Evolutionary conservation across 1,140 invertebrate species (phyloP), one percentile per base, ranked within the genome.

Genomic region (Neoseiulus cucumeris): DNA sequence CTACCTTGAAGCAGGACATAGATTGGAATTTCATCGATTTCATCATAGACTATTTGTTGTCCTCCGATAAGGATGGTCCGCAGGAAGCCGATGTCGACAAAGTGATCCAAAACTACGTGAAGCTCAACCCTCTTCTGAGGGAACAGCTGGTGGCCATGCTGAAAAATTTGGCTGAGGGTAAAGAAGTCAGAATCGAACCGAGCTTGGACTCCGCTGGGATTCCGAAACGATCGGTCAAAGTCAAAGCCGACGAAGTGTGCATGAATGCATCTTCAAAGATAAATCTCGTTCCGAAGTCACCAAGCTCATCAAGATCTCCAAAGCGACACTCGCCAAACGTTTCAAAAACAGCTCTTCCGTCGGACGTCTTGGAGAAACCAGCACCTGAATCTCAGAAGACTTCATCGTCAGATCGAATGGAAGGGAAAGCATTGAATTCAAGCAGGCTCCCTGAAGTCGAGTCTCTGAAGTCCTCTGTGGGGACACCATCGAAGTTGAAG

Each of bases 21-120:
- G 51, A 59, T 33, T 59, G 25, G 51, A 59, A 59, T 33, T 59
- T 59, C 51, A 59, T 59, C 51, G 51, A 59, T 25, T 25, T 59
- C 33, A 20, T 59, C 51, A 39, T 39, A 39, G 51, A 59, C 51
- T 59, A 59, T 25, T 20, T 59, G 6, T 9, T 59, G 22, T 59
- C 51, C 5, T 33, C 51, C 33, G 51, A 59, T 59, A 59, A 59
- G 51, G 22, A 25, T 25, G 51, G 51, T 9, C 4, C 4, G 33
- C 4, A 39, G 9, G 33, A 4, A 9, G 25, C 25, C 9, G 51
- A 29, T 17, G 33, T 25, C 9, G 51, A 59, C 9, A n/a, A 33
- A 9, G n/a, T 59, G 2, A 59, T 59, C 17, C 51, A 59, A 59
- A 25, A 59, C 6, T 59, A 59, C 51, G 25, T 59, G 2, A 59